Evolutionary conservation across 2,888 invertebrate species (phyloP), one percentile per base, ranked within the genome.

Genomic region (Dicranocentrus wangi): DNA sequence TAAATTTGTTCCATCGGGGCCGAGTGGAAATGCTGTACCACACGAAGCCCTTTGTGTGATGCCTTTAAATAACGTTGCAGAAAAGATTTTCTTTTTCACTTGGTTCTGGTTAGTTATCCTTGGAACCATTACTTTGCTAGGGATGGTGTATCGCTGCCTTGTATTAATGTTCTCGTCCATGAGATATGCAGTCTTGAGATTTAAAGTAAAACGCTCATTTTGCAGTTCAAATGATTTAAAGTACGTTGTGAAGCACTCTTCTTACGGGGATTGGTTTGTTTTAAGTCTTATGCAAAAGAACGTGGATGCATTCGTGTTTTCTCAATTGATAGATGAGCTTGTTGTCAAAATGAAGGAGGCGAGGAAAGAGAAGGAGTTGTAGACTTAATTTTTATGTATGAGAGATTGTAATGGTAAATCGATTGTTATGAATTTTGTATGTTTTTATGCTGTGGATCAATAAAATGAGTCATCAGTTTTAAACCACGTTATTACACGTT

Each of bases 251-350:
- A 25, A 68, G 1, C 21, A 68, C 17, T 27, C 15, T 1, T 21
- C 43, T 3, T 76, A 76, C 17, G 76, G 76, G 0, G 65, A 66
- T 15, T 76, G 76, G 76, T 76, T 76, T 23, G 58, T 76, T 8
- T 13, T 76, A 19, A 76, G 68, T 21, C 17, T 76, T 17, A 65
- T 76, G 23, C 43, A 68, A 17, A 76, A 68, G 47, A 76, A 76
- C 60, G 21, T 68, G 27, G 32, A 28, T 21, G 13, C 60, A 8
- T 58, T 42, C 43, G 42, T 43, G 0, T 76, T 68, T 55, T 10
- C 55, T 5, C 2, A 28, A 3, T 19, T 76, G 15, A 13, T 76
- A 0, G n/a, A 42, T 5, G 68, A 55, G 28, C 58, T 76, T 10
- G 19, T 42, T 1, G n/a, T 2, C 1, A 53, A 76, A 66, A 60